Evolutionary conservation across 2,888 invertebrate genomes (phyloP).

Genomic region (Papilio demoleus): DNA sequence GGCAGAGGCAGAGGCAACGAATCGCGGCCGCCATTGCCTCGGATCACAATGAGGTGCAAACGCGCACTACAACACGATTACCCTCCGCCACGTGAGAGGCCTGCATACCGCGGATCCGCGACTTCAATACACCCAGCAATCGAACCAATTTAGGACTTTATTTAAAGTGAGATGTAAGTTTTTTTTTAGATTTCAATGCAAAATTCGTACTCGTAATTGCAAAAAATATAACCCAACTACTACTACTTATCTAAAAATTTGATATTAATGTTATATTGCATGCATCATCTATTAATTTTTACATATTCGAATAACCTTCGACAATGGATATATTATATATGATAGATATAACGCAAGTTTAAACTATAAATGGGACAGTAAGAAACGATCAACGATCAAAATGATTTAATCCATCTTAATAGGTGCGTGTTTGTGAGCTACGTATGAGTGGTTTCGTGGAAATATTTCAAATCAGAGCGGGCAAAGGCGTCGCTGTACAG

Average conservation of each 20-base stretch:
- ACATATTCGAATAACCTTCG: too few relatives aligned
- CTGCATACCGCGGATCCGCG: conserved; percentile 57
- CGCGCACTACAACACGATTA: conserved; percentile 77
- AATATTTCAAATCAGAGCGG: conserved; percentile 82
- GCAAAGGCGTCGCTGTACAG: conserved; percentile 68
- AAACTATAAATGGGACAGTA: background rate
- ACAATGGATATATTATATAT: too few relatives aligned
- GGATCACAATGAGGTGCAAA: conserved; percentile 70
- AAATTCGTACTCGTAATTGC: too few relatives aligned
- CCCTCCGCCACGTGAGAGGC: conserved; percentile 66
- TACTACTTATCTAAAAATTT: too few relatives aligned
- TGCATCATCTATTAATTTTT: too few relatives aligned
- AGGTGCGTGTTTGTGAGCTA: conserved; percentile 66
- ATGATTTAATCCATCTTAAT: conserved; percentile 51
- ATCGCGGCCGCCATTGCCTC: conserved; percentile 65
- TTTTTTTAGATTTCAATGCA: too few relatives aligned
- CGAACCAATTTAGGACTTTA: conserved; percentile 31
- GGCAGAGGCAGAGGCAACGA: conserved; percentile 64
- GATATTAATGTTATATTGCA: too few relatives aligned
- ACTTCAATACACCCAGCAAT: conserved; percentile 39
- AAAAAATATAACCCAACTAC: too few relatives aligned
- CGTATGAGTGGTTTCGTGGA: conserved; percentile 82
- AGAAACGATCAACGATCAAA: conserved; percentile 53
- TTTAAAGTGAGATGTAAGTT: too few relatives aligned
- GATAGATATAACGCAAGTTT: too few relatives aligned